These are phyloP conservation scores for Manacus vitellinus DNA, from an alignment of 2,113 vertebrate genomes.

Conservation along the genomic window DNA sequence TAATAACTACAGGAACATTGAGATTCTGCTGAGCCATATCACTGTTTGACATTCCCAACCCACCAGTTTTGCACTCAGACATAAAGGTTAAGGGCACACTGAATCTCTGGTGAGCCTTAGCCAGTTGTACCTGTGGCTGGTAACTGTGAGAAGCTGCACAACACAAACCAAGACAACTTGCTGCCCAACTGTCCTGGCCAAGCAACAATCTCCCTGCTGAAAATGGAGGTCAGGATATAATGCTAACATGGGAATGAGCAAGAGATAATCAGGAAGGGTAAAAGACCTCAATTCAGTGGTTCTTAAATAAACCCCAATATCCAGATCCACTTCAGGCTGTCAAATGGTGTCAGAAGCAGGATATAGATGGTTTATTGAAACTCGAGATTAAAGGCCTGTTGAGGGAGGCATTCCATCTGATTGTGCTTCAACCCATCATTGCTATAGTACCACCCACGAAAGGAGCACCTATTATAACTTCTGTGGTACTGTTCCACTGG, in stretches of 20 bases:
- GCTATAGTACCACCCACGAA: neutral
- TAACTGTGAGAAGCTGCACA: neutral
- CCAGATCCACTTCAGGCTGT: neutral
- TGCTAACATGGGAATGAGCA: accelerated
- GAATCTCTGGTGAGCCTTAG: neutral
- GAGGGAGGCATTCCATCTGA: neutral
- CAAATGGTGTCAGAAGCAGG: neutral
- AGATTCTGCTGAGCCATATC: neutral
- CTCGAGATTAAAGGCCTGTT: neutral
- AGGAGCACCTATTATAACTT: neutral
- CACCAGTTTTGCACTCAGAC: neutral
- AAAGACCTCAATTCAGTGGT: neutral
- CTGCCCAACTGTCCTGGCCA: accelerated
- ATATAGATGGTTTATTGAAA: neutral
- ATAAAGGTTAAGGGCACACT: neutral
- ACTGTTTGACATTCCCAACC: neutral
- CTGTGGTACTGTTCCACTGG: neutral
- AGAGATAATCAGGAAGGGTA: neutral
- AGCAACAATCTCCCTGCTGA: neutral
- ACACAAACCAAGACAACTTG: neutral
- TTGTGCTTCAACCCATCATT: neutral
- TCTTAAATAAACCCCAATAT: neutral
- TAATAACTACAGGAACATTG: neutral
- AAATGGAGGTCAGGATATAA: neutral
- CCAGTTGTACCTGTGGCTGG: neutral